These are phyloP conservation scores for Chrysogorgia sp. DNA, from an alignment of 92 coral and sea anemone species.

Conservation along the genomic window DNA sequence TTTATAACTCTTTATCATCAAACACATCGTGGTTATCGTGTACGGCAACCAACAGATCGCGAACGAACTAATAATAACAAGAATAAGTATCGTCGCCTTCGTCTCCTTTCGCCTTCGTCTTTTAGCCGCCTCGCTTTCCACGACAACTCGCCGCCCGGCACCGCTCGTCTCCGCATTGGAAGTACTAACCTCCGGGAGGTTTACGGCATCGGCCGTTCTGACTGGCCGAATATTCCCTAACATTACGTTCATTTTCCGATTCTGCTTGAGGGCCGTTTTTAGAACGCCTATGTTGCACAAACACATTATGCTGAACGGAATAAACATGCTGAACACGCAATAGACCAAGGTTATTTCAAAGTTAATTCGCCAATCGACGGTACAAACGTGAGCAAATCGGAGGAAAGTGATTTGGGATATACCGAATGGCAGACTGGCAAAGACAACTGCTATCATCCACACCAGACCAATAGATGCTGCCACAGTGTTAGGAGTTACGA, in stretches of 20 bases:
- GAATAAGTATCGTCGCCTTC: conserved; percentile 74
- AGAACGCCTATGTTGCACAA: conserved; percentile 58
- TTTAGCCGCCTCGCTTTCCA: conserved; percentile 4
- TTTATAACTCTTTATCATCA: conserved; percentile 22
- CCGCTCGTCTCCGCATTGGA: conserved; percentile 5
- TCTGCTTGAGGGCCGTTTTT: conserved; percentile 72
- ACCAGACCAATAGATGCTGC: conserved; percentile 56
- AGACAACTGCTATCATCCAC: conserved; percentile 66
- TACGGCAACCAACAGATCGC: conserved; percentile 84
- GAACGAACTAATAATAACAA: conserved; percentile 75
- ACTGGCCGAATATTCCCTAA: conserved; percentile 71
- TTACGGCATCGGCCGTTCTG: conserved; percentile 43
- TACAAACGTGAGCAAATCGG: conserved; percentile 71
- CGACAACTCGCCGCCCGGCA: background rate
- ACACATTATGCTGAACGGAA: conserved; percentile 69
- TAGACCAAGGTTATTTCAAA: conserved; percentile 67
- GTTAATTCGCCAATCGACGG: conserved; percentile 71
- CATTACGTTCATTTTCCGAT: conserved; percentile 57
- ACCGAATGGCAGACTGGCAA: conserved; percentile 66
- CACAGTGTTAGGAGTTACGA: conserved; percentile 65
- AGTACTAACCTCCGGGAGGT: conserved; percentile 29
- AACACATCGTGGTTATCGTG: conserved; percentile 72
- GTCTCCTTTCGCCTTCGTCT: conserved; percentile 62
- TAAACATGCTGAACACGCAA: conserved; percentile 46
- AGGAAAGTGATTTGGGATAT: conserved; percentile 67